A percentile compares a stretch with the other conserved stretches of the same genome.
Evolutionary conservation across 1,140 invertebrate genomes (phyloP).

Genomic region (Cepaea nemoralis): DNA sequence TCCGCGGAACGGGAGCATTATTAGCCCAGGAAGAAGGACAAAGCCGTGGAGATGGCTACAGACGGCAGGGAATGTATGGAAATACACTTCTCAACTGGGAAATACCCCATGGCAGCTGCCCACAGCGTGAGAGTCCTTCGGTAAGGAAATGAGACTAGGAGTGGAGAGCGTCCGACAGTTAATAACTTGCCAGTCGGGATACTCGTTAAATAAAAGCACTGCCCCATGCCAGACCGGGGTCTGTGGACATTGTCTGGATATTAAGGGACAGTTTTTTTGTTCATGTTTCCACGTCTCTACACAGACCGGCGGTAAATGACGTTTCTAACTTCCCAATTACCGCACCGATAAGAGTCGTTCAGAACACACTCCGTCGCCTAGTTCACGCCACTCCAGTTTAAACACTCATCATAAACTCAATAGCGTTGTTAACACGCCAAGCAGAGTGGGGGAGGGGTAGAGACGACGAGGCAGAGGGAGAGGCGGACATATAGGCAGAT

Average conservation of each 20-base stretch:
- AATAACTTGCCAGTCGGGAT: not conserved
- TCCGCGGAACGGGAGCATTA: not conserved
- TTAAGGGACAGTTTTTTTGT: not conserved
- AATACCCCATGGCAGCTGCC: conserved; percentile 2
- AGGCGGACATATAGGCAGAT: no score
- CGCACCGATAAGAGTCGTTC: not conserved
- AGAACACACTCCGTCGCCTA: no score
- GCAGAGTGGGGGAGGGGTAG: no score
- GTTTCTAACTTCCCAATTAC: not conserved
- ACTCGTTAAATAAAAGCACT: not conserved
- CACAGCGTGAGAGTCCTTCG: not conserved
- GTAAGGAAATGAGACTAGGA: not conserved
- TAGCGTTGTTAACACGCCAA: no score
- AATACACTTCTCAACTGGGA: not conserved
- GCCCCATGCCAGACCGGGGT: not conserved
- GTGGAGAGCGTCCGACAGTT: not conserved
- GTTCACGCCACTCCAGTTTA: no score
- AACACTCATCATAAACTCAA: no score
- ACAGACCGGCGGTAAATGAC: not conserved
- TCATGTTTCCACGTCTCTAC: conserved; percentile 6
- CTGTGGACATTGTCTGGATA: not conserved
- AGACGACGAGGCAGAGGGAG: no score
- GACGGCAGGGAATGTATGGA: no score
- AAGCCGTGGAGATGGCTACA: not conserved
- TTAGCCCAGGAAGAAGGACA: not conserved